Evolutionary conservation across 2,797 vertebrate species (phyloP).

Genomic region (Lepidocolaptes lacrymiger): DNA sequence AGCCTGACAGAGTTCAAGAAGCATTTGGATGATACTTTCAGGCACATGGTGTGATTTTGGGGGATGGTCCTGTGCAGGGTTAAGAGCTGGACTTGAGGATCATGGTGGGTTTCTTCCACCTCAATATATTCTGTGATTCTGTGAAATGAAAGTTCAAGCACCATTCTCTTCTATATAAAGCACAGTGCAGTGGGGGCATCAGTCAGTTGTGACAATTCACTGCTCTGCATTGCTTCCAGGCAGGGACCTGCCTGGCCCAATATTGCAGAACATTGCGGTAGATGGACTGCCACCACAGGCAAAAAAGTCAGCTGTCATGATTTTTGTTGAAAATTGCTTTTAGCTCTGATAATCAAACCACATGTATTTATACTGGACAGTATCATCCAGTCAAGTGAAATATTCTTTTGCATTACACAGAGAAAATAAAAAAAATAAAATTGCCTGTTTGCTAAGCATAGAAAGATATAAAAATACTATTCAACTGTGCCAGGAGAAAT

Average conservation of each 20-base stretch:
- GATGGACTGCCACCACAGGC: not conserved
- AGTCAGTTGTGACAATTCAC: not conserved
- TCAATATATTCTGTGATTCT: not conserved
- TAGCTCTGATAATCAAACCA: not conserved
- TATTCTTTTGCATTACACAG: not conserved
- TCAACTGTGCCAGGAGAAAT: not conserved
- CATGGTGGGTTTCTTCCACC: not conserved
- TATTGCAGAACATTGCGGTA: not conserved
- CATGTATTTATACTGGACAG: not conserved
- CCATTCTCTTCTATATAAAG: not conserved
- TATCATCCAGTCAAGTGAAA: not conserved
- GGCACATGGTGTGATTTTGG: not conserved
- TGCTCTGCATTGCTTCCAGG: not conserved
- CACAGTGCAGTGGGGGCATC: rapidly evolving
- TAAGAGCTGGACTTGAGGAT: not conserved
- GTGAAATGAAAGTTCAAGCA: not conserved
- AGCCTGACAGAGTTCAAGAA: not conserved
- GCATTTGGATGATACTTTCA: not conserved
- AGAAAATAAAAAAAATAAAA: not conserved
- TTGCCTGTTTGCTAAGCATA: not conserved
- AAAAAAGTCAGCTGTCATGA: not conserved
- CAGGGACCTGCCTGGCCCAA: rapidly evolving
- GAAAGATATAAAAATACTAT: not conserved
- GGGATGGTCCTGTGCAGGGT: not conserved
- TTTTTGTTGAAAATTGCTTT: not conserved